Evolutionary conservation across 2,888 invertebrate genomes (phyloP).

Genomic region (Nemurella pictetii): DNA sequence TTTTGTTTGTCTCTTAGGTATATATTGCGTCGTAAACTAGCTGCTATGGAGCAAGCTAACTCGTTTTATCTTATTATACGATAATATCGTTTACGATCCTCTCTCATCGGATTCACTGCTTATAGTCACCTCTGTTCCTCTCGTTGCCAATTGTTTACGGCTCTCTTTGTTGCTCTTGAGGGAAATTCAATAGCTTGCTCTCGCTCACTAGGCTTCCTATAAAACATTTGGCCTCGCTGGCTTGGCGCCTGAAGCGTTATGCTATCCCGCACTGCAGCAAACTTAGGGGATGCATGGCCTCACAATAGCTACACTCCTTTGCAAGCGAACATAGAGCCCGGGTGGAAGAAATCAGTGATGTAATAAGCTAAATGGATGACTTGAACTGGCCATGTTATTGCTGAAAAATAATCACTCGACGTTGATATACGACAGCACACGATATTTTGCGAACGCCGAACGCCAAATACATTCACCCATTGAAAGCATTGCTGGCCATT

Average conservation of each 20-base stretch:
- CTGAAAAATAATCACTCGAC: too few relatives aligned
- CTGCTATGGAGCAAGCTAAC: constrained; percentile 10
- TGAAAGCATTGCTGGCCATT: too few relatives aligned
- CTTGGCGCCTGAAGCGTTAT: constrained; percentile 37
- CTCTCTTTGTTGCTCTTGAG: constrained; percentile 27
- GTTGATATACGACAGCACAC: too few relatives aligned
- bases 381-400: too few relatives aligned
- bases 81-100: constrained; percentile 5
- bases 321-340: neutral
- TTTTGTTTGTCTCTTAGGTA: neutral
- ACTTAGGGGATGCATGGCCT: constrained; percentile 18
- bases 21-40: constrained; percentile 16
- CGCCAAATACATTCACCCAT: too few relatives aligned
- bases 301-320: neutral
- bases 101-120: constrained; percentile 5
- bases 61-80: constrained; percentile 19
- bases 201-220: constrained; percentile 32
- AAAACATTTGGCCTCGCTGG: constrained; percentile 37
- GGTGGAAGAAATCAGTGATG: too few relatives aligned
- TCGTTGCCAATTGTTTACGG: constrained; percentile 25
- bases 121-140: constrained; percentile 15
- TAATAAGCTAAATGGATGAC: too few relatives aligned
- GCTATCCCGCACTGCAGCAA: constrained; percentile 39
- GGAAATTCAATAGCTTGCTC: constrained; percentile 25
- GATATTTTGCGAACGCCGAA: too few relatives aligned